Evolutionary conservation across 1,140 invertebrate species (phyloP), one percentile per base, ranked within the genome.

Genomic region (Cotesia chilonis): DNA sequence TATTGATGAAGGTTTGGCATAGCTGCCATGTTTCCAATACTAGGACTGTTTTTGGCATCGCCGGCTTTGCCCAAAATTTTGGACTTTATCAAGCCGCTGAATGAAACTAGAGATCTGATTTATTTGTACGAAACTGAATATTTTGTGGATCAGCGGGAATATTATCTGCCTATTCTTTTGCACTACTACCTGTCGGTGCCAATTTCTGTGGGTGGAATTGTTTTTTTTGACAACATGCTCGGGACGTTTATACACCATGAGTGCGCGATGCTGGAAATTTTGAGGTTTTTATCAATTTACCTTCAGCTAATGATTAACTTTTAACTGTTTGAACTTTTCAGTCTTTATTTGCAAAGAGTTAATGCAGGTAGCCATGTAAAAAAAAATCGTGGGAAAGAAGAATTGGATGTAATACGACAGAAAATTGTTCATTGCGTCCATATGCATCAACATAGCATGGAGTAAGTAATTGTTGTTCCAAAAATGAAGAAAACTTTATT

Each of bases 61-160:
- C 71, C 75, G 6, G n/a, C 54, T 14, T 51, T 73, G 6, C 73
- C 75, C 28, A 51, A 68, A 38, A 12, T 74, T 9, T 63, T 74
- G 60, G 69, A 76, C 36, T 57, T 74, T 20, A 36, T 72, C n/a
- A 28, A 51, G 7, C 75, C 75, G 57, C 35, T 76, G 4, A 74
- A 76, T 41, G 51, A 71, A 63, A 54, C 75, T 3, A 68, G 75
- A 4, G 54, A 68, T 57, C 68, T 37, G 2, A 57, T 67, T 41
- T 73, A 57, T 68, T 47, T 74, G 1, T 76, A 72, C 69, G 59
- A 60, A 57, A 64, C 71, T 3, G 68, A 76, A 41, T 76, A 76
- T 60, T 76, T 66, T 57, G 52, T 74, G 7, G 75, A 76, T 68
- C 68, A 68, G 14, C 38, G 74, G 35, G 54, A 74, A 67, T 76